Conservation (phyloP, 2,888 invertebrate species). For the Eubasilissa splendida region DNA sequence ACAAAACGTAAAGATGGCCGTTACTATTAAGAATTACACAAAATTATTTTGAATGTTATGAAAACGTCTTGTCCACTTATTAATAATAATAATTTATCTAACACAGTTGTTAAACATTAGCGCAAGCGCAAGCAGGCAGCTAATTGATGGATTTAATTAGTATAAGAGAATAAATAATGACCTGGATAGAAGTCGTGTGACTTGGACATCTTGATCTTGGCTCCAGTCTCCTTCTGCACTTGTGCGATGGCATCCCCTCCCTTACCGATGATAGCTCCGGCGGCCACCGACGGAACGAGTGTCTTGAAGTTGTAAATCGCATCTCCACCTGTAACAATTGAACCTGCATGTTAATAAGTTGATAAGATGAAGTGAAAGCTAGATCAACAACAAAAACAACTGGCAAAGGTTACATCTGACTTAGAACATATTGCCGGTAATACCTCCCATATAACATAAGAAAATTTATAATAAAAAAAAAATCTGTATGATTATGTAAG, state of each 20-base stretch:
- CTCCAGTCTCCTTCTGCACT: constrained; percentile 97
- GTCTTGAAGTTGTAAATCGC: constrained; percentile 96
- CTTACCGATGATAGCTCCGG: constrained; percentile 99
- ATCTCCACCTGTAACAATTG: constrained; percentile 79
- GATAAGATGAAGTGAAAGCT: background rate
- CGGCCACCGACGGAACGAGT: constrained; percentile 96
- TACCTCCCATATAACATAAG: background rate
- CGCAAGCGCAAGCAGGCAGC: too few relatives aligned
- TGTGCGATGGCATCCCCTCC: constrained; percentile 99
- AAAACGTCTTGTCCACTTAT: too few relatives aligned
- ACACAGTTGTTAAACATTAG: too few relatives aligned
- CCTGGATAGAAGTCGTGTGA: constrained; percentile 99
- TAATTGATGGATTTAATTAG: too few relatives aligned
- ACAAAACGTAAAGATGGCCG: too few relatives aligned
- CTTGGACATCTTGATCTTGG: constrained; percentile 99
- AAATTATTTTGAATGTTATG: too few relatives aligned
- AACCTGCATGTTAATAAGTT: background rate
- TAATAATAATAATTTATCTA: too few relatives aligned
- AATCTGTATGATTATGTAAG: background rate
- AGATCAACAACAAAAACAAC: background rate
- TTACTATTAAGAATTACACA: too few relatives aligned
- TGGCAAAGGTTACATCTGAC: background rate
- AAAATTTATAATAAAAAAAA: background rate
- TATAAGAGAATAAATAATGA: constrained; percentile 62
- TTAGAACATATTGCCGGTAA: background rate